Base-by-base conservation (phyloP, 2,113 vertebrate genomes). In the Ibidorhyncha struthersii region DNA sequence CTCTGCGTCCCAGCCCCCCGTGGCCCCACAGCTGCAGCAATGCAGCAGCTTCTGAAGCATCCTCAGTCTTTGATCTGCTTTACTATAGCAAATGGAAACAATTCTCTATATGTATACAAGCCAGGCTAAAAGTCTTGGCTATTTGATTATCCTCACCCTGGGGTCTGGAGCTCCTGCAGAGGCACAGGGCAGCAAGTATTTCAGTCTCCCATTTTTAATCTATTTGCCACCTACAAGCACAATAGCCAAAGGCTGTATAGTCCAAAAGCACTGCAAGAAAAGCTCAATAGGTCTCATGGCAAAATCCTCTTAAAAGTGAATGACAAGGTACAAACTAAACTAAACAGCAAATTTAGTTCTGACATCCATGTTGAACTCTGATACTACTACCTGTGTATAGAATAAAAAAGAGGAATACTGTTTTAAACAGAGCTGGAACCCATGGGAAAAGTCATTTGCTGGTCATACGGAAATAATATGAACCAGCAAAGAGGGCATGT, bases 1-100 rank as follows among this genome's bases (percentile, higher is more conserved):
- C 49, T 91, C 26, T 0, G 0, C 7, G 1, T 49, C n/a, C 47
- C 2, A 8, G 23, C 5, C 18, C 30, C 22, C 47, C 0, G 0
- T 10, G 27, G 53, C 43, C 43, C 36, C 8, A 5, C 62, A 80
- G 67, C 83, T 81, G 43, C 0, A 0, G 69, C 27, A 61, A 74
- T 0, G 0, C 34, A 53, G 89, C 1, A 0, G 41, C 72, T 86
- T 84, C 72, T 92, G 76, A 91, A 91, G 69, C 32, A 74, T 59
- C 67, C 20, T 78, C 41, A 58, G 77, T 74, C 77, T 94, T 84
- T 84, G 61, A 86, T 91, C 91, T 95, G 50, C 40, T 89, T 59
- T 67, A 34, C 52, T 70, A 36, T 47, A 32, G n/a, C n/a, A 93
- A 70, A 87, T 40, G 55, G 38, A 30, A 82, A 43, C 55, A 86